Conservation (phyloP, 23 tunicate genomes). For the Ascidia mentula region DNA sequence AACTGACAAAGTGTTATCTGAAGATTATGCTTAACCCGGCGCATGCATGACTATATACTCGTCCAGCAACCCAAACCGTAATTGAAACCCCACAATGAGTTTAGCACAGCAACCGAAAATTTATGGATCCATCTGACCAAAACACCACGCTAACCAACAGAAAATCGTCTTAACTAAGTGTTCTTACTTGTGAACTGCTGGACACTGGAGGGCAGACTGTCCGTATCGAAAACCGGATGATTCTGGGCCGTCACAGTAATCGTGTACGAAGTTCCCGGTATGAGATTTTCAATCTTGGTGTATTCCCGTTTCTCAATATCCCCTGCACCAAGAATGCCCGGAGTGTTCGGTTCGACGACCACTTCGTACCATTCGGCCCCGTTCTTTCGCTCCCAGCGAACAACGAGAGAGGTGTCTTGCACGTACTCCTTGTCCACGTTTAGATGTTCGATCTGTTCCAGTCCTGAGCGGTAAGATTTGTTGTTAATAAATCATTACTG, state of each 20-base stretch:
- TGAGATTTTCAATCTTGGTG: slow-evolving; percentile 30
- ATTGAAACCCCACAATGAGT: too few species aligned
- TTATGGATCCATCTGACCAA: too few species aligned
- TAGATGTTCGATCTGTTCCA: slow-evolving; percentile 36
- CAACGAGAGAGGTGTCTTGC: slow-evolving; percentile 71
- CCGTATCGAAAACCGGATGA: slow-evolving; percentile 34
- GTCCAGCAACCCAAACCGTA: too few species aligned
- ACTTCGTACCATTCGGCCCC: slow-evolving; percentile 78
- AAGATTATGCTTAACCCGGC: too few species aligned
- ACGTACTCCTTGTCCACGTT: slow-evolving; percentile 59
- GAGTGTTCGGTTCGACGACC: slow-evolving; percentile 19
- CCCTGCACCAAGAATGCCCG: slow-evolving; percentile 26
- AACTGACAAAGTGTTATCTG: too few species aligned
- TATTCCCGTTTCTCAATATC: background rate
- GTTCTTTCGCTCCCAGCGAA: slow-evolving; percentile 56
- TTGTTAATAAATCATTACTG: too few species aligned
- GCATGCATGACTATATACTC: too few species aligned
- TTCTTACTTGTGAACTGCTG: slow-evolving; percentile 72
- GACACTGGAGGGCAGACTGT: slow-evolving; percentile 54
- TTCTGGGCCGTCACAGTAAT: slow-evolving; percentile 60
- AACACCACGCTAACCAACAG: too few species aligned
- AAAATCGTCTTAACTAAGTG: too few species aligned
- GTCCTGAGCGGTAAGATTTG: too few species aligned
- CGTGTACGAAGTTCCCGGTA: slow-evolving; percentile 66
- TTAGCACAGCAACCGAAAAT: too few species aligned